phyloP scores from a whole-genome alignment of 1,140 invertebrate species.

The Drosophila ambigua region DNA sequence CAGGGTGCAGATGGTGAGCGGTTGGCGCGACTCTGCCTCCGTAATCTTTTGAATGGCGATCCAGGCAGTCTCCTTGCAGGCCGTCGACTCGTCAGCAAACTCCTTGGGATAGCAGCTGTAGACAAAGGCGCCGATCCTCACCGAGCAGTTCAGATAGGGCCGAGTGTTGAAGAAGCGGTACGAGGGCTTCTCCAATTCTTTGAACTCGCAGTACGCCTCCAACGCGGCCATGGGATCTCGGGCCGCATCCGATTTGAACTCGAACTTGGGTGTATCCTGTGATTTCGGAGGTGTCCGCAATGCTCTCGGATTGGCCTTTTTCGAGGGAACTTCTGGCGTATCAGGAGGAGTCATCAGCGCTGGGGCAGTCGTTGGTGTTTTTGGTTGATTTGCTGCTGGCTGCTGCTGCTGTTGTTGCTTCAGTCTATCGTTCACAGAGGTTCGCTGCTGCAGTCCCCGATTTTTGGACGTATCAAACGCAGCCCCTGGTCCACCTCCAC shows the following conservation, averaged over 20 bases:
- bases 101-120: slow-evolving; percentile 74
- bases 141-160: slow-evolving; percentile 49
- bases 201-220: slow-evolving; percentile 53
- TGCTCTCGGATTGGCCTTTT: not conserved
- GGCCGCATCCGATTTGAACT: slow-evolving; percentile 30
- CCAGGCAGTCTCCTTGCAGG: slow-evolving; percentile 52
- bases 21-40: slow-evolving; percentile 42
- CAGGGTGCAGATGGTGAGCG: slow-evolving; percentile 41
- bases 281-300: not conserved
- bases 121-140: slow-evolving; percentile 54
- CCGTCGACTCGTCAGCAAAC: slow-evolving; percentile 43
- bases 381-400: not conserved
- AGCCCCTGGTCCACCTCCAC: not conserved
- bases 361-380: not conserved
- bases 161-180: slow-evolving; percentile 46
- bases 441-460: slow-evolving; percentile 31
- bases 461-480: slow-evolving; percentile 4
- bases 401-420: slow-evolving; percentile 24
- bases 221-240: slow-evolving; percentile 51
- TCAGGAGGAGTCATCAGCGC: slow-evolving; percentile 53
- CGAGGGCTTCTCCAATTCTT: slow-evolving; percentile 39
- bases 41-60: slow-evolving; percentile 69
- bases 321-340: slow-evolving; percentile 29
- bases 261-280: not conserved
- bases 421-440: slow-evolving; percentile 64